Evolutionary conservation across 2,888 invertebrate species (phyloP), one percentile per base, ranked within the genome.

Genomic region (Nebria brevicollis): DNA sequence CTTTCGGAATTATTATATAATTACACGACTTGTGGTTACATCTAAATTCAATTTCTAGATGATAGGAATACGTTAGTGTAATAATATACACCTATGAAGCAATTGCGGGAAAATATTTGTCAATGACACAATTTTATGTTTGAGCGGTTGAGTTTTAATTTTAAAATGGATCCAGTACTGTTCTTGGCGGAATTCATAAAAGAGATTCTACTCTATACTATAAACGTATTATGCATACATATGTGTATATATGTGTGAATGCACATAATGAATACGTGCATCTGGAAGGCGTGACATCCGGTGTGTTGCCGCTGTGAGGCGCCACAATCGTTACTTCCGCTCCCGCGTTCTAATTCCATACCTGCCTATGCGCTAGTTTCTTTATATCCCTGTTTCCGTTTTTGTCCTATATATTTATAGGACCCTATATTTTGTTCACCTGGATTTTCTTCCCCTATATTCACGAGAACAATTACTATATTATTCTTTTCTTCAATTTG

Each of bases 221-320:
- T 54, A 13, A 54, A 54, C 70, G 26, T 11, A 70, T 70, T 11
- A 13, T 70, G 20, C 70, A 26, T 7, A 11, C 15, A 11, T 11
- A 54, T 72, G 20, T 77, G 72, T 41, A 54, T 43, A 70, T 70
- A 20, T 68, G 70, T 34, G 43, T 72, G 43, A 15, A 75, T 75
- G 26, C 75, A 75, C 26, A 75, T 20, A 15, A 73, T 73, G 43
- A 15, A 66, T 72, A 75, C 66, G 74, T 64, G 66, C 74, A 79
- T 78, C 79, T 75, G 10, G 43, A 68, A 79, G 79, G 79, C 79
- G 79, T 79, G 79, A 79, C 79, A 73, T 79, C 79, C 79, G 79
- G 74, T 79, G 20, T 20, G 26, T n/a, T 10, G 66, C 65, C 26
- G 65, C 76, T 26, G 68, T 20, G 72, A 72, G 79, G 79, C 79